Evolutionary conservation across 2,888 invertebrate species (phyloP).

Genomic region (Seira sanloemensis): DNA sequence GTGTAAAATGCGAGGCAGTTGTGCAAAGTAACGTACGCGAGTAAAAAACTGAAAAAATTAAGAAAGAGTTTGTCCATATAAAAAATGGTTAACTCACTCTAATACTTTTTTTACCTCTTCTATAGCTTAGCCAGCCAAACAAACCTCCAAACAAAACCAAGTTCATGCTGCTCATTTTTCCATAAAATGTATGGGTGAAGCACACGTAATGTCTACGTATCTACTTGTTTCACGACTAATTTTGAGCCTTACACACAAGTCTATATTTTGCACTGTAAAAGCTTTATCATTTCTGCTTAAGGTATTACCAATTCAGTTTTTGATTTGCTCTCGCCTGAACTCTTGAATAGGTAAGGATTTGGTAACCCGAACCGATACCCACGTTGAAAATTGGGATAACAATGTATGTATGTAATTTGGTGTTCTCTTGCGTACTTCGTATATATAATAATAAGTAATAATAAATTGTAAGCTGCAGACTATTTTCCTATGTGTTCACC

Average conservation of each 20-base stretch:
- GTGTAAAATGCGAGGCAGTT: background rate
- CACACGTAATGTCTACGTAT: background rate
- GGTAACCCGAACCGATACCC: background rate
- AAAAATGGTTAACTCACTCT: background rate
- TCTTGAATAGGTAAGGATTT: background rate
- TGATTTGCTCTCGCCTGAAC: background rate
- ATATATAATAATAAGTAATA: background rate
- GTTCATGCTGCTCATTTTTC: background rate
- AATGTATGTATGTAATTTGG: background rate
- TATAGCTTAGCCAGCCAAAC: background rate
- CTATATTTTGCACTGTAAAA: background rate
- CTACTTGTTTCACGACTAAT: no score
- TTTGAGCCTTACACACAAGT: background rate
- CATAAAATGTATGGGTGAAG: background rate
- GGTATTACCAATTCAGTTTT: background rate
- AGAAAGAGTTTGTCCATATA: background rate
- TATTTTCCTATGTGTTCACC: background rate
- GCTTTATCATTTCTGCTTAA: background rate
- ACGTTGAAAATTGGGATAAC: background rate
- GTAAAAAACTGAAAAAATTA: slow-evolving; percentile 11
- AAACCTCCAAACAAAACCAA: background rate
- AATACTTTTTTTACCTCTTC: background rate
- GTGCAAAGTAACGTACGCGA: background rate
- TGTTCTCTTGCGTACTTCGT: background rate
- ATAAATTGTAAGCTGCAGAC: background rate